These are phyloP conservation scores for Ceratitis capitata DNA, from an alignment of 1,140 invertebrate genomes.

Conservation along the genomic window DNA sequence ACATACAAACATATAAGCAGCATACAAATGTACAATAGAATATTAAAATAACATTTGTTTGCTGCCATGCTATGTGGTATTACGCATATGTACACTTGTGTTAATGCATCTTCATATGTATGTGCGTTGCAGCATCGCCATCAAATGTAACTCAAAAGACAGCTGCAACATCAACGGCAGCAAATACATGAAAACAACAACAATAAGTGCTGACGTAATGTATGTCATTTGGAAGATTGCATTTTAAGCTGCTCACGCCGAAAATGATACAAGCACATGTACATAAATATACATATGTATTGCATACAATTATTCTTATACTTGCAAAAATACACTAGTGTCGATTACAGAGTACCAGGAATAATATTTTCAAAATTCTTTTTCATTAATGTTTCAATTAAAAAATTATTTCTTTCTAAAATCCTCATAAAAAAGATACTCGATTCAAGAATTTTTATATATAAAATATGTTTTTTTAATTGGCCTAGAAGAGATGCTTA, in stretches of 20 bases:
- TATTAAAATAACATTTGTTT: constrained; percentile 21
- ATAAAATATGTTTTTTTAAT: too few relatives aligned
- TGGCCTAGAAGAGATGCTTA: too few relatives aligned
- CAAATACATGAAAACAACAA: background rate
- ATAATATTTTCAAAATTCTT: too few relatives aligned
- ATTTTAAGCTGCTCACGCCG: background rate
- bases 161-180: background rate
- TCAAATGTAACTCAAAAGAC: background rate
- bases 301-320: too few relatives aligned
- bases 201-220: background rate
- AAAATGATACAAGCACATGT: background rate
- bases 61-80: background rate
- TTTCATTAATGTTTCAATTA: too few relatives aligned
- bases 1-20: too few relatives aligned
- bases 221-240: constrained; percentile 13
- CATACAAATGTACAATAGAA: background rate
- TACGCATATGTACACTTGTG: background rate
- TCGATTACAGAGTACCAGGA: too few relatives aligned
- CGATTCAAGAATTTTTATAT: too few relatives aligned
- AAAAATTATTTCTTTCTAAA: too few relatives aligned
- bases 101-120: background rate
- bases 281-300: background rate
- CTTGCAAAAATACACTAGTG: too few relatives aligned
- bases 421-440: too few relatives aligned
- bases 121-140: background rate